These are phyloP conservation scores for Myotis vivesi DNA, from an alignment of 2,797 vertebrate genomes.

Conservation along the genomic window DNA sequence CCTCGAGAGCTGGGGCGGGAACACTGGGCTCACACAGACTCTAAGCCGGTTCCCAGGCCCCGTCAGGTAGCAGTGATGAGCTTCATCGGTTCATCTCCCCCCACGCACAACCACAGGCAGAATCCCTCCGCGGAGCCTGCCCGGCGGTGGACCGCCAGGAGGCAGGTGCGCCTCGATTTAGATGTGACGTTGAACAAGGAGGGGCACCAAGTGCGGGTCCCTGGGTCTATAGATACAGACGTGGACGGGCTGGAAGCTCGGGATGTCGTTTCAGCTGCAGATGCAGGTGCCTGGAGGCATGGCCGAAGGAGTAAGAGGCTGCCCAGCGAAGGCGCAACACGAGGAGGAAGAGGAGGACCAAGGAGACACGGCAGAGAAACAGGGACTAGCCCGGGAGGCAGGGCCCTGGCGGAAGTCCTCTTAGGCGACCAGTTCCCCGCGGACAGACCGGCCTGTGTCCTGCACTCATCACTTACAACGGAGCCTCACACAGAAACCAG, in stretches of 20 bases:
- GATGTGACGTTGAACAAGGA: background rate
- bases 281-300: background rate
- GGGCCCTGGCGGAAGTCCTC: background rate
- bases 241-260: background rate
- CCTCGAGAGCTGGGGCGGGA: background rate
- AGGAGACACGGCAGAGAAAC: background rate
- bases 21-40: background rate
- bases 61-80: background rate
- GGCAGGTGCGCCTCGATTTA: background rate
- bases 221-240: background rate
- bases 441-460: background rate
- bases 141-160: background rate
- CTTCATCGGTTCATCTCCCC: background rate
- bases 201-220: background rate
- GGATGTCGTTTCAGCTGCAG: background rate
- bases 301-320: background rate
- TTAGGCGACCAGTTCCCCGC: background rate
- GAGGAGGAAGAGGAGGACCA: background rate
- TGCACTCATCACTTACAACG: background rate
- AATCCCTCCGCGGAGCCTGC: background rate
- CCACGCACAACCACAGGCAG: background rate
- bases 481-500: background rate
- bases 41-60: background rate
- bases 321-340: slow-evolving; percentile 19
- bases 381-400: background rate